Evolutionary conservation across 2,113 vertebrate species (phyloP).

Genomic region (Microcebus murinus): DNA sequence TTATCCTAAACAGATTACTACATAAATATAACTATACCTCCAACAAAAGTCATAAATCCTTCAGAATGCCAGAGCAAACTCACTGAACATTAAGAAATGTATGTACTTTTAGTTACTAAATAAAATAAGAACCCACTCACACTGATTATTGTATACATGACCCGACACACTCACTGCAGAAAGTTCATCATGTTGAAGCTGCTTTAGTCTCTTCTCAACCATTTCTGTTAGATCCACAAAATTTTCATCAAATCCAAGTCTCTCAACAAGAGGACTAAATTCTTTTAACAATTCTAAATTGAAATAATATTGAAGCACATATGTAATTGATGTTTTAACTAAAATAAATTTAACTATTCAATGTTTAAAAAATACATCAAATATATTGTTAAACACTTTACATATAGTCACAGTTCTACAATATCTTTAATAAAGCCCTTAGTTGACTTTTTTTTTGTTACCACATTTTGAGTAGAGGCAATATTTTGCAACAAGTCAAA

Average conservation of each 20-base stretch:
- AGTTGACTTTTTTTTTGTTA: background rate
- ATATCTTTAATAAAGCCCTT: background rate
- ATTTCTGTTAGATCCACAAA: constrained; percentile 92
- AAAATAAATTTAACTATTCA: background rate
- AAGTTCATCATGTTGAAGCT: constrained; percentile 54
- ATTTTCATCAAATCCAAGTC: constrained; percentile 95
- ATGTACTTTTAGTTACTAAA: background rate
- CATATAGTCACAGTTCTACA: background rate
- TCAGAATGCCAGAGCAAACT: background rate
- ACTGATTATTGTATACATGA: constrained; percentile 87
- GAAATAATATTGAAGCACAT: constrained; percentile 45
- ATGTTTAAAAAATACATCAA: constrained; percentile 4
- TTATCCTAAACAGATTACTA: background rate
- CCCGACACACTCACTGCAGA: constrained; percentile 83
- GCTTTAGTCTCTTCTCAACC: constrained; percentile 86
- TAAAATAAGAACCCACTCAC: constrained; percentile 80
- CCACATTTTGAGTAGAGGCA: background rate
- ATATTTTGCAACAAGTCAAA: background rate
- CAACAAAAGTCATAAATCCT: background rate
- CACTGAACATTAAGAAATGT: background rate
- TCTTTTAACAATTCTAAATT: constrained; percentile 90
- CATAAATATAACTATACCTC: background rate
- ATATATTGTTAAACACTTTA: background rate
- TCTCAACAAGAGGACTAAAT: constrained; percentile 91
- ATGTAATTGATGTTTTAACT: constrained; percentile 3